A percentile compares a stretch with the other conserved stretches of the same genome.
phyloP scores from a whole-genome alignment of 1,140 invertebrate genomes.

The Achroia grisella region DNA sequence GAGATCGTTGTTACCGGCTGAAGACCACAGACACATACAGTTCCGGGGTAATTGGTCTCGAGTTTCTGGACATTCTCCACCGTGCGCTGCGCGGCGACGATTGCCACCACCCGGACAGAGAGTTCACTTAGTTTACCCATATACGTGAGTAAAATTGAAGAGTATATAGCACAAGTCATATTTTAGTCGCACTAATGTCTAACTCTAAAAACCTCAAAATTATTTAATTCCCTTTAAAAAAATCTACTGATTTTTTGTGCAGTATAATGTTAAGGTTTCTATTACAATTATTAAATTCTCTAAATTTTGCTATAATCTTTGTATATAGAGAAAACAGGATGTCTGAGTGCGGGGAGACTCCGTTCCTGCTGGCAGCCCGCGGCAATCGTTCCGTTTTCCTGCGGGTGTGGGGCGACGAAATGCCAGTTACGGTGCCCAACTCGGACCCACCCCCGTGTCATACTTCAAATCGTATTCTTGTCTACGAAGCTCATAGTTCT shows the following conservation, averaged over 20 bases:
- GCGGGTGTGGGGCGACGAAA: constrained; percentile 79
- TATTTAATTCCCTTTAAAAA: too few species aligned
- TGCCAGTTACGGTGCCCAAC: constrained; percentile 39
- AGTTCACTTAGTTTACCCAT: constrained; percentile 75
- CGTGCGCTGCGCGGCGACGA: constrained; percentile 49
- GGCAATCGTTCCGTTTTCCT: constrained; percentile 84
- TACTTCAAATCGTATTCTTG: constrained; percentile 76
- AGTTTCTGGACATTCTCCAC: constrained; percentile 45
- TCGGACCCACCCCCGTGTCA: constrained; percentile 75
- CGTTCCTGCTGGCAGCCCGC: constrained; percentile 83
- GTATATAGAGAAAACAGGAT: constrained; percentile 48
- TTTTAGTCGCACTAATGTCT: too few species aligned
- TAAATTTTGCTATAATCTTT: too few species aligned
- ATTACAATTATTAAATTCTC: too few species aligned
- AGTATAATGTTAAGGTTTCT: too few species aligned
- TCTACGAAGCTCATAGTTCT: constrained; percentile 77
- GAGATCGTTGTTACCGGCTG: constrained; percentile 68
- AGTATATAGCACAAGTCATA: too few species aligned
- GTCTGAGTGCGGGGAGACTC: constrained; percentile 81
- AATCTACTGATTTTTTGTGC: too few species aligned
- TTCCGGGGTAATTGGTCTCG: constrained; percentile 78
- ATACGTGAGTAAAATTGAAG: constrained; percentile 40
- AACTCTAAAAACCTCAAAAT: too few species aligned
- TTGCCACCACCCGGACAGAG: constrained; percentile 78
- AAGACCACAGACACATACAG: constrained; percentile 81